A percentile compares a stretch with the other conserved stretches of the same genome.
These are phyloP conservation scores for Elgaria multicarinata DNA, from an alignment of 2,113 vertebrate species.

Conservation along the genomic window DNA sequence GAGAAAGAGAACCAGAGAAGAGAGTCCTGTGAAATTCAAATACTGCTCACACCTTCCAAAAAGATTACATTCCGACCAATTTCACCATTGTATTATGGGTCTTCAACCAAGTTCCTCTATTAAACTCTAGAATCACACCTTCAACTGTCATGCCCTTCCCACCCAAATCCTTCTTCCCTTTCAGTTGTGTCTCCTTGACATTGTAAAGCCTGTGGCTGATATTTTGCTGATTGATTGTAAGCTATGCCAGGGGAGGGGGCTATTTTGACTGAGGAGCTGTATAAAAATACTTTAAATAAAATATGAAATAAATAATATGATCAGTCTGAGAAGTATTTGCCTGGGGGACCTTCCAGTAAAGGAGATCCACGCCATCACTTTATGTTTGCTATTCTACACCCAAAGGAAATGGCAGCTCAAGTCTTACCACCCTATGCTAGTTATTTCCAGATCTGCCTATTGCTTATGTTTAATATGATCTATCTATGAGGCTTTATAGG, in stretches of 20 bases:
- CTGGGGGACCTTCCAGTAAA: background rate
- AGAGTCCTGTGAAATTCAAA: background rate
- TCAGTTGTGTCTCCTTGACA: no score
- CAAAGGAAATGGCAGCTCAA: background rate
- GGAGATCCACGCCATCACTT: background rate
- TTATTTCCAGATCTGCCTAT: background rate
- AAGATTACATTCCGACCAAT: background rate
- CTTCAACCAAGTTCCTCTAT: background rate
- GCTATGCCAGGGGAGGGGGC: no score
- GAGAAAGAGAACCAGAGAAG: background rate
- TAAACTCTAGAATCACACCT: background rate
- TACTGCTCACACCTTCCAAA: background rate
- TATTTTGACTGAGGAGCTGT: no score
- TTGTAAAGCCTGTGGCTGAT: no score
- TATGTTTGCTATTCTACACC: background rate
- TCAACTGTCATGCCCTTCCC: background rate
- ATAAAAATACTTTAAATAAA: no score
- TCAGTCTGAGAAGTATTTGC: background rate
- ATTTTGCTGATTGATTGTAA: no score
- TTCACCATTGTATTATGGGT: no score
- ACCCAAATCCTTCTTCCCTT: no score
- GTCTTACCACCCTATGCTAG: background rate
- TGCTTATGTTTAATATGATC: background rate
- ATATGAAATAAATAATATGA: no score
- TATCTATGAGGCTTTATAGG: background rate